phyloP scores from a whole-genome alignment of 2,888 invertebrate genomes.

The Phytoseiulus persimilis region DNA sequence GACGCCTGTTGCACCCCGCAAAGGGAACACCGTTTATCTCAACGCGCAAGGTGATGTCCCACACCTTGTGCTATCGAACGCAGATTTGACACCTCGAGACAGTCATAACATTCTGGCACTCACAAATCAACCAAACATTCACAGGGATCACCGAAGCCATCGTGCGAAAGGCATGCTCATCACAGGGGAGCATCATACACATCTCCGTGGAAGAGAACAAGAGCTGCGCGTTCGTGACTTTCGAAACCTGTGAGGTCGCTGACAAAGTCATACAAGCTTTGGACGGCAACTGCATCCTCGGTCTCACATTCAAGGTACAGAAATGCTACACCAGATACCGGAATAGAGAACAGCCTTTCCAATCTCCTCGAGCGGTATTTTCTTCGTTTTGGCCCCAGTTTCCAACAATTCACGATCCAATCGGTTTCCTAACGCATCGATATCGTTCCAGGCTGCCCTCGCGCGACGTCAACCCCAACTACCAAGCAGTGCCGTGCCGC shows the following conservation, averaged over 20 bases:
- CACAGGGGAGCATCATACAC: background rate
- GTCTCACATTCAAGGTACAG: conserved; percentile 31
- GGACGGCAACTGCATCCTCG: background rate
- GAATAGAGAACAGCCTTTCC: too few species aligned
- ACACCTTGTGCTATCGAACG: too few species aligned
- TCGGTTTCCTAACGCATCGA: too few species aligned
- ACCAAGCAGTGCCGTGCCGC: background rate
- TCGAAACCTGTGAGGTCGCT: conserved; percentile 21
- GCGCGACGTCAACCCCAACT: conserved; percentile 20
- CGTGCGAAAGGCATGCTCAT: conserved; percentile 1
- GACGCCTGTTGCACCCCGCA: conserved; percentile 14
- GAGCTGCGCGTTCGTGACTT: conserved; percentile 30
- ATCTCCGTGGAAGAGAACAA: conserved; percentile 32
- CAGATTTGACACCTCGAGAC: too few species aligned
- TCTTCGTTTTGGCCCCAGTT: too few species aligned
- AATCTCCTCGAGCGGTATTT: too few species aligned
- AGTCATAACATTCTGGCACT: background rate
- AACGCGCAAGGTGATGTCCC: background rate
- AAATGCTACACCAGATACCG: too few species aligned
- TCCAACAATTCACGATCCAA: too few species aligned
- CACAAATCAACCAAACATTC: background rate
- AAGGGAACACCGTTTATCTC: conserved; percentile 24
- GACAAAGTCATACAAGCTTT: conserved; percentile 32
- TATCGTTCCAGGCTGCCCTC: conserved; percentile 6
- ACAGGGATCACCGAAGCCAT: conserved; percentile 31